Evolutionary conservation across 1,140 invertebrate genomes (phyloP).

Genomic region (Sycophila sp.): DNA sequence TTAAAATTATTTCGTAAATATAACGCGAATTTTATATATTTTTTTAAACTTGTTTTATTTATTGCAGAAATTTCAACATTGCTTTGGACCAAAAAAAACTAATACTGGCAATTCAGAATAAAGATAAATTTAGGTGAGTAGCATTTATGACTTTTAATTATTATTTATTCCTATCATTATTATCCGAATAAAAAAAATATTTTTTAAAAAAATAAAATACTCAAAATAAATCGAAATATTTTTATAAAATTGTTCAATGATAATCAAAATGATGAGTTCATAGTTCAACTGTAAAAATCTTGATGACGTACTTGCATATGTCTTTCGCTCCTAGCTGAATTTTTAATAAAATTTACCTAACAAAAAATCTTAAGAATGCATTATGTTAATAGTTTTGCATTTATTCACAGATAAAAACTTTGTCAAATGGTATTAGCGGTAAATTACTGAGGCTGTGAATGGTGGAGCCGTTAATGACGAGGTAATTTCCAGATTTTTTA

Average conservation of each 20-base stretch:
- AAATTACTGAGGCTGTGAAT: no score
- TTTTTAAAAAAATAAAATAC: neutral
- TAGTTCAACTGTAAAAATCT: slow-evolving; percentile 59
- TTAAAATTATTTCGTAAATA: neutral
- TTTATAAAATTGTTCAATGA: no score
- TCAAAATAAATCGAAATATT: neutral
- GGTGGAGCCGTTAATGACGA: no score
- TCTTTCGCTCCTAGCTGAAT: slow-evolving; percentile 60
- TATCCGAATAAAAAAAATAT: neutral
- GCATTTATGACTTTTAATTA: neutral
- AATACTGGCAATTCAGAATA: neutral
- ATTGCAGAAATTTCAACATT: neutral
- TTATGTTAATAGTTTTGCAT: neutral
- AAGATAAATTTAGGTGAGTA: no score
- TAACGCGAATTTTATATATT: neutral
- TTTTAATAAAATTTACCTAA: neutral
- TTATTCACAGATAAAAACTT: neutral
- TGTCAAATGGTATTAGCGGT: neutral
- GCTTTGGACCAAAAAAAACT: neutral
- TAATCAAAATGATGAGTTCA: slow-evolving; percentile 54
- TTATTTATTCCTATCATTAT: neutral
- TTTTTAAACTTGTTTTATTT: neutral
- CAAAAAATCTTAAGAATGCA: neutral
- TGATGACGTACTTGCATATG: slow-evolving; percentile 47
- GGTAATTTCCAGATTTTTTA: no score